phyloP scores from a whole-genome alignment of 2,888 invertebrate genomes.

The Phalangium opilio region DNA sequence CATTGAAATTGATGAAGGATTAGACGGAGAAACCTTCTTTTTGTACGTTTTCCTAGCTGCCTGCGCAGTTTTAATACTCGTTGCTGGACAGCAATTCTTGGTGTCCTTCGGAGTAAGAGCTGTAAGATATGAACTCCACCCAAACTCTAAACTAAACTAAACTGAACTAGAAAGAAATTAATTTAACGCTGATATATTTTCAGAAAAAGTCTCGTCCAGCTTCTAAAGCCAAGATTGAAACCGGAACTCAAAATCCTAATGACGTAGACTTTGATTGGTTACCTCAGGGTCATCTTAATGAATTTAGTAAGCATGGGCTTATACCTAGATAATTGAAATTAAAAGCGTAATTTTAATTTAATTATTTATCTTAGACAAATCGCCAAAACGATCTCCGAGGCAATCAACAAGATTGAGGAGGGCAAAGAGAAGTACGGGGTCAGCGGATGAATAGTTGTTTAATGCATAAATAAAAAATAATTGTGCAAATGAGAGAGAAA shows the following conservation, averaged over 20 bases:
- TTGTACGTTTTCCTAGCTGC: slow-evolving; percentile 88
- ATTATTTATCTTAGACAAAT: neutral
- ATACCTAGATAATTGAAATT: no score
- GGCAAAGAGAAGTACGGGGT: neutral
- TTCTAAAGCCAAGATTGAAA: slow-evolving; percentile 46
- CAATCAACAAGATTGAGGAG: neutral
- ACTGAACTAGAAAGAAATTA: neutral
- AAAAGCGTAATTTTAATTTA: no score
- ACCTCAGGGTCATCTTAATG: slow-evolving; percentile 66
- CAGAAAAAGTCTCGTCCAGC: slow-evolving; percentile 27
- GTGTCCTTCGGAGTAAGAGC: slow-evolving; percentile 52
- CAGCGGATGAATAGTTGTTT: neutral
- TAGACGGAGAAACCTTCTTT: slow-evolving; percentile 98
- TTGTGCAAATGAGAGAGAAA: no score
- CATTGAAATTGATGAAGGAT: slow-evolving; percentile 85
- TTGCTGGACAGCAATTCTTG: slow-evolving; percentile 66
- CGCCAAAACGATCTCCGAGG: neutral
- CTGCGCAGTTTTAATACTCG: slow-evolving; percentile 65
- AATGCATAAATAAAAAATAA: no score
- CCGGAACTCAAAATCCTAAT: slow-evolving; percentile 71
- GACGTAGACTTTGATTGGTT: slow-evolving; percentile 98
- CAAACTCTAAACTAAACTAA: neutral
- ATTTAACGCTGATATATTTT: slow-evolving; percentile 8
- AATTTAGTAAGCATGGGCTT: slow-evolving; percentile 54
- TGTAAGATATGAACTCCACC: neutral